These are phyloP conservation scores for Idaea aversata DNA, from an alignment of 2,888 invertebrate genomes.

Conservation along the genomic window DNA sequence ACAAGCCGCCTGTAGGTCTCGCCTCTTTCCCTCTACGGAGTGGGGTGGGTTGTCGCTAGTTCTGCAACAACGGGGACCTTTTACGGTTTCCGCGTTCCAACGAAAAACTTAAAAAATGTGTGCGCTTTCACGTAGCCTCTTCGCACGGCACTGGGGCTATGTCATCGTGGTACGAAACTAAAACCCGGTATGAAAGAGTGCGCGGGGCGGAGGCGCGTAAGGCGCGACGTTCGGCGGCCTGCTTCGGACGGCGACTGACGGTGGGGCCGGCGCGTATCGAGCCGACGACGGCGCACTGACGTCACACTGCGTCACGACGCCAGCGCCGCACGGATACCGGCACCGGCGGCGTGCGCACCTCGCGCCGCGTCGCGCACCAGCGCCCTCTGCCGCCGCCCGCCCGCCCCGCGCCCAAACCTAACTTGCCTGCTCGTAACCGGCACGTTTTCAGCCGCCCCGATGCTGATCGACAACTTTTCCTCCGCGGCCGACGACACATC, in stretches of 20 bases:
- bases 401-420: slow-evolving; percentile 61
- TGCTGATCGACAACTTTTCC: slow-evolving; percentile 54
- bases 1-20: slow-evolving; percentile 74
- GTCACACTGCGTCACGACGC: slow-evolving; percentile 85
- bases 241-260: slow-evolving; percentile 81
- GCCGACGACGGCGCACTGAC: slow-evolving; percentile 85
- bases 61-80: slow-evolving; percentile 77
- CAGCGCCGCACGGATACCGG: slow-evolving; percentile 75
- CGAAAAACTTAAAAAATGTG: slow-evolving; percentile 76
- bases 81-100: slow-evolving; percentile 74
- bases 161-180: slow-evolving; percentile 77
- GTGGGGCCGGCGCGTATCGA: slow-evolving; percentile 82
- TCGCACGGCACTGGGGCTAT: slow-evolving; percentile 77
- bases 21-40: slow-evolving; percentile 72
- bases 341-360: slow-evolving; percentile 51
- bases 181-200: slow-evolving; percentile 76
- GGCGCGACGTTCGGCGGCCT: slow-evolving; percentile 74
- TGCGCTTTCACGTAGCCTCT: slow-evolving; percentile 72
- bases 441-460: slow-evolving; percentile 63
- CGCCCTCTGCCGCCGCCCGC: slow-evolving; percentile 56
- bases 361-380: slow-evolving; percentile 51
- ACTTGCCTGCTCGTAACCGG: slow-evolving; percentile 63
- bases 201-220: slow-evolving; percentile 69
- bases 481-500: slow-evolving; percentile 33
- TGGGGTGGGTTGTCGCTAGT: slow-evolving; percentile 75